Base-by-base conservation (phyloP, 2,113 vertebrate species). In the Hypomesus transpacificus region DNA sequence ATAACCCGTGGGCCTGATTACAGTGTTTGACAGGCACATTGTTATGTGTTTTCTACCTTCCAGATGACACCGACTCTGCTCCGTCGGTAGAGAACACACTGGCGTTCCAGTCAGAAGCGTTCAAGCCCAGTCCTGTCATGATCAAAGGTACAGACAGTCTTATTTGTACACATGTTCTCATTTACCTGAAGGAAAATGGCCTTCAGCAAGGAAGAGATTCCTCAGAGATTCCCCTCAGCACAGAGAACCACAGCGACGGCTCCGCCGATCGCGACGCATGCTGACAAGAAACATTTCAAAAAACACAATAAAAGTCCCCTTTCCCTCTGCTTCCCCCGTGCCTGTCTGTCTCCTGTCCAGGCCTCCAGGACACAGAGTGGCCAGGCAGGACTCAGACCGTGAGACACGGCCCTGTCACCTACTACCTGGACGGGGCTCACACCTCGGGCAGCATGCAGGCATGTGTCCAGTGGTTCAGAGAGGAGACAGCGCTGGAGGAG, bases 341-440 rank as follows among this genome's bases (percentile, higher is more conserved):
- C 18, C 64, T 50, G 20, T 22, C 62, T n/a, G 20, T 17, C 18
- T 60, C 20, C 3, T 56, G 3, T 16, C 4, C 6, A 96, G 95
- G 94, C 4, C 84, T 95, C 56, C 83, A 80, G 74, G 87, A 91
- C 63, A 92, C 95, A 0, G 86, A 93, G 70, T 96, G 95, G 94
- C 91, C 81, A 0, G 94, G 95, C 14, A 90, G 93, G n/a, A 93
- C 87, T 0, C 95, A 96, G 86, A 81, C 91, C 3, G 72, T 95
- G 14, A 82, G 51, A 6, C 90, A 58, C 0, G 93, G 94, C 1
- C 76, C 89, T 0, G 76, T 96, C 76, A 93, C 88, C 0, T 95
- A 94, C 91, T 95, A 92, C 83, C 78, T 97, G 71, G 95, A 95
- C 0, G 94, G 95, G 0, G 95, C 95, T 0, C 95, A 96, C 75